Base-by-base conservation (phyloP, 2,888 invertebrate species). In the Erebia palarica region DNA sequence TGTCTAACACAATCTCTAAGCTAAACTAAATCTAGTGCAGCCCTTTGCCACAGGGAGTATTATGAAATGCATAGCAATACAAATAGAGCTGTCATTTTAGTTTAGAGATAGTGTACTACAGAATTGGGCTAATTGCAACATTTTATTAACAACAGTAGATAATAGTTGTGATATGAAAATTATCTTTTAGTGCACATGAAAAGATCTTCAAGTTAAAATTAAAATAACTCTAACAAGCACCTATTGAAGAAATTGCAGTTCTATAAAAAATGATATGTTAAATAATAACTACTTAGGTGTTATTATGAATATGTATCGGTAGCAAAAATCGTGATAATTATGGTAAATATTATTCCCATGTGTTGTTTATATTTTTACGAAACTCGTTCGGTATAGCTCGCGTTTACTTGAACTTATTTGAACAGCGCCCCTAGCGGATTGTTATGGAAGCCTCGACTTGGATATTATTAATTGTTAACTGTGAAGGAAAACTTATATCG, bases 261-360 rank as follows among this genome's bases (percentile, higher is more conserved):
- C 36, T 27, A 9, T 59, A 59, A 27, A n/a, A 36, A 59, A 59
- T 36, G 36, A 59, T 60, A 60, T 60, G 60, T 60, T 44, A 60
- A 60, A 42, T 16, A 60, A 59, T 58, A 59, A 60, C n/a, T 60
- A 36, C 7, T 36, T 36, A 60, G 1, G 16, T 55, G 18, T 55
- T 53, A 16, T 16, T 53, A 16, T 16, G 16, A n/a, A 53, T 16
- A 16, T 53, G 9, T 16, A 53, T 16, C n/a, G 18, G 9, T 53
- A 9, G 16, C 5, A 14, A 53, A 16, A 53, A 53, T 11, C 2
- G 16, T 16, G n/a, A 7, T n/a, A 53, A 9, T n/a, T n/a, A 53
- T 7, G 5, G 51, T n/a, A 53, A 53, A n/a, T 53, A 53, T 53
- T 53, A 53, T 8, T 53, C n/a, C 51, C n/a, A n/a, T 16, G 53